These are phyloP conservation scores for Nesometra sesokonis DNA, from an alignment of 35 echinoderm and acorn worm genomes.

Conservation along the genomic window DNA sequence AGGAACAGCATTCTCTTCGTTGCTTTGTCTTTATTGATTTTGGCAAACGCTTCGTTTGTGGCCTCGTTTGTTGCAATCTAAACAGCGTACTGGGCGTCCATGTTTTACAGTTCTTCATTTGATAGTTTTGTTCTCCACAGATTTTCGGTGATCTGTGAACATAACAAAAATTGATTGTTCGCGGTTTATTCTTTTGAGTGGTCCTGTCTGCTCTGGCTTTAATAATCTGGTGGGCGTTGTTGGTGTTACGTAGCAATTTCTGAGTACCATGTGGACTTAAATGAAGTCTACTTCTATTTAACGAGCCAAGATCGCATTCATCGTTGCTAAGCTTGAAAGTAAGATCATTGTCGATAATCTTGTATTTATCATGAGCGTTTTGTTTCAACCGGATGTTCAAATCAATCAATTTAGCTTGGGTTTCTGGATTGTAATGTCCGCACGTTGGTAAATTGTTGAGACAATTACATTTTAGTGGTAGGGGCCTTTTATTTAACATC, in stretches of 20 bases:
- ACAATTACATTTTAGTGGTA: neutral
- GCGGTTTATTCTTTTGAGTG: no score
- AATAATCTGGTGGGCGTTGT: neutral
- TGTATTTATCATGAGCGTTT: neutral
- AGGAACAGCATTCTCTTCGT: no score
- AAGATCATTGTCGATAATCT: slow-evolving; percentile 17
- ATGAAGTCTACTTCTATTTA: slow-evolving; percentile 1
- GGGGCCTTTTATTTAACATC: neutral
- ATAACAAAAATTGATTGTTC: no score
- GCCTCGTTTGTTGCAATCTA: no score
- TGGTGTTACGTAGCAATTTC: slow-evolving; percentile 12
- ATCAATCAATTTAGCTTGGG: neutral
- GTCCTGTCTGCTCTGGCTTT: no score
- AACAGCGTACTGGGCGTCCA: no score
- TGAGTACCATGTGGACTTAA: slow-evolving; percentile 10
- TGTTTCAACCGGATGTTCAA: neutral
- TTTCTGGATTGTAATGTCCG: neutral
- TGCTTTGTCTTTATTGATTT: no score
- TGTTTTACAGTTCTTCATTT: no score
- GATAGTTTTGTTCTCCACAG: no score
- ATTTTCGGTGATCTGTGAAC: no score
- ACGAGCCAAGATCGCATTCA: neutral
- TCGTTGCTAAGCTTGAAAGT: slow-evolving; percentile 30
- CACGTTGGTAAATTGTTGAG: slow-evolving; percentile 14
- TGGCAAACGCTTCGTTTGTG: no score